Evolutionary conservation across 92 coral and sea anemone genomes (phyloP).

Genomic region (Palythoa caribaeorum): DNA sequence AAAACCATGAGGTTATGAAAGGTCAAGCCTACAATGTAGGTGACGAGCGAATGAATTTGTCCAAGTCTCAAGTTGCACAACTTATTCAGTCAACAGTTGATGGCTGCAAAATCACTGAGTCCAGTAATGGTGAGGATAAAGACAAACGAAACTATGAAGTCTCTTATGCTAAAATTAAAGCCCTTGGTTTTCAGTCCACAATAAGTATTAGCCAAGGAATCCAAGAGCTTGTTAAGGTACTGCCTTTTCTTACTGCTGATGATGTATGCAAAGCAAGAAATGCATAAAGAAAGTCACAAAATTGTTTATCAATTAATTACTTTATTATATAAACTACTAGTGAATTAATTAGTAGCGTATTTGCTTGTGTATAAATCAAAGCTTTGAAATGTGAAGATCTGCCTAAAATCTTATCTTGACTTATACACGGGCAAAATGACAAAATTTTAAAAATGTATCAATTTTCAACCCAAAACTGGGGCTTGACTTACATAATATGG

Average conservation of each 20-base stretch:
- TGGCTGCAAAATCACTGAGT: conserved; percentile 83
- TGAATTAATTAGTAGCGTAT: no score
- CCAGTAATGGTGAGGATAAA: conserved; percentile 80
- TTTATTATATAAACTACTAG: no score
- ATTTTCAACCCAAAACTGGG: no score
- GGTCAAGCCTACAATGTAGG: conserved; percentile 93
- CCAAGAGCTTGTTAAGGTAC: conserved; percentile 77
- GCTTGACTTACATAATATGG: no score
- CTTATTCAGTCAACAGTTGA: conserved; percentile 77
- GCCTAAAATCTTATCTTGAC: no score
- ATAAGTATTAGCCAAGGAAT: conserved; percentile 82
- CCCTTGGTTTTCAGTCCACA: conserved; percentile 84
- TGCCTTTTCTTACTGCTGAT: conserved; percentile 82
- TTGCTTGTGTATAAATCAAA: no score
- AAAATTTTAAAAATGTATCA: no score
- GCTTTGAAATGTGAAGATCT: no score
- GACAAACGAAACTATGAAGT: conserved; percentile 94
- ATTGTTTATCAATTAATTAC: background rate
- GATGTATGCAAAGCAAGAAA: conserved; percentile 87
- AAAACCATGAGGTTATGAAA: conserved; percentile 77
- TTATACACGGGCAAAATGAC: no score
- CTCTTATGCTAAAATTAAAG: conserved; percentile 81
- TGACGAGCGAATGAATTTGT: conserved; percentile 92
- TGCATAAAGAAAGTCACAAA: conserved; percentile 29
- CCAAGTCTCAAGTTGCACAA: conserved; percentile 85